Evolutionary conservation across 2,113 vertebrate genomes (phyloP), one percentile per base, ranked within the genome.

Genomic region (Aramus guarauna): DNA sequence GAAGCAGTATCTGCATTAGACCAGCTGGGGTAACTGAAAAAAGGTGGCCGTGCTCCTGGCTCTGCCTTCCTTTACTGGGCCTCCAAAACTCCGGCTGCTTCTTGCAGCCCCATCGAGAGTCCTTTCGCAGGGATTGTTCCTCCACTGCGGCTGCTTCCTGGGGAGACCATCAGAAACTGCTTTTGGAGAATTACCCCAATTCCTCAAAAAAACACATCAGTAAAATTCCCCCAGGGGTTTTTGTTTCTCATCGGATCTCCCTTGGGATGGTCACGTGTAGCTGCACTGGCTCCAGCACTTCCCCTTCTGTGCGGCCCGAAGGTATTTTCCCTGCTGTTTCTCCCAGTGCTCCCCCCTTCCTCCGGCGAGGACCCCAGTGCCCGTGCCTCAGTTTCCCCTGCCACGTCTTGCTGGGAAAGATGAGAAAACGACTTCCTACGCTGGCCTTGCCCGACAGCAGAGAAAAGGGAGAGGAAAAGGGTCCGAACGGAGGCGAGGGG

Each of bases 21-120:
- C 14, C 66, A 75, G 64, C 29, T 11, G 23, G 48, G 27, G 22
- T 66, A 75, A 83, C 12, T n/a, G 55, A 45, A 17, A 83, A 69
- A 73, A 86, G 41, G 19, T 10, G 4, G 6, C 22, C 3, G 0
- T 0, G 0, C 9, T 92, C 85, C 74, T 3, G 3, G 26, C 56
- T 85, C 77, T 74, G 78, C 29, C 52, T 71, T 36, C 63, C 72
- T 30, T 77, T 64, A 34, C 53, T 5, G 34, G 21, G 30, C 73
- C 59, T 80, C 45, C 37, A 45, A 47, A 87, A 21, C 23, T 56
- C 39, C 0, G 0, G 5, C 27, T 85, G 37, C 16, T n/a, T 47
- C 43, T 59, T 34, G 23, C 24, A 50, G 62, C 39, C 34, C n/a
- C 67, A 19, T 12, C 48, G 2, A 37, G 55, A 37, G 55, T 3